A percentile compares a stretch with the other conserved stretches of the same genome.
phyloP scores from a whole-genome alignment of 2,113 vertebrate genomes.

The Nycticorax nycticorax region DNA sequence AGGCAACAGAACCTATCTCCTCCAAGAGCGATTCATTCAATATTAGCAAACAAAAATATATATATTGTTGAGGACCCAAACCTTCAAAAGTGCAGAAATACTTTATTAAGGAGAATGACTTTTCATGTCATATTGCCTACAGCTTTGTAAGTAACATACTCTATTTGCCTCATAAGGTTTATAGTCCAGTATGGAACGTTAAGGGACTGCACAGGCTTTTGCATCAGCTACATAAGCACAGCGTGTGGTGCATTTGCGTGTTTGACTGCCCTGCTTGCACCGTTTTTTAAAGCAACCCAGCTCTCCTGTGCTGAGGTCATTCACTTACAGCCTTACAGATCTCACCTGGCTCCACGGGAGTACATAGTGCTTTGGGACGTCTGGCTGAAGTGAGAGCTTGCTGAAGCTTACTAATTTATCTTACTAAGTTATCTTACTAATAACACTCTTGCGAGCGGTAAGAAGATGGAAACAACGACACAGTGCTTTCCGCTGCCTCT shows the following conservation, averaged over 20 bases:
- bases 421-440: not conserved
- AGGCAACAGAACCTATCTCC: not conserved
- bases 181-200: not conserved
- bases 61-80: not conserved
- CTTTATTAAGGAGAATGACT: not conserved
- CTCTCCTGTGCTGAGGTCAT: not conserved
- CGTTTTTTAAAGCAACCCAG: not conserved
- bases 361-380: not conserved
- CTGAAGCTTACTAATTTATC: not conserved
- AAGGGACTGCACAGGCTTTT: not conserved
- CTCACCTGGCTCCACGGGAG: not conserved
- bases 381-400: not conserved
- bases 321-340: not conserved
- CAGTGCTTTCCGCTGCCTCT: not conserved
- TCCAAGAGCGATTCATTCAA: not conserved
- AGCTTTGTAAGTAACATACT: not conserved
- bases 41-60: conserved; percentile 6
- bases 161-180: not conserved
- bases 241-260: not conserved
- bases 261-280: not conserved
- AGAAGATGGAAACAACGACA: not conserved
- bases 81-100: not conserved
- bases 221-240: not conserved
- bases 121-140: not conserved
- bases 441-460: too few species aligned